These are phyloP conservation scores for Exocentrus adspersus DNA, from an alignment of 2,888 invertebrate genomes.

Conservation along the genomic window DNA sequence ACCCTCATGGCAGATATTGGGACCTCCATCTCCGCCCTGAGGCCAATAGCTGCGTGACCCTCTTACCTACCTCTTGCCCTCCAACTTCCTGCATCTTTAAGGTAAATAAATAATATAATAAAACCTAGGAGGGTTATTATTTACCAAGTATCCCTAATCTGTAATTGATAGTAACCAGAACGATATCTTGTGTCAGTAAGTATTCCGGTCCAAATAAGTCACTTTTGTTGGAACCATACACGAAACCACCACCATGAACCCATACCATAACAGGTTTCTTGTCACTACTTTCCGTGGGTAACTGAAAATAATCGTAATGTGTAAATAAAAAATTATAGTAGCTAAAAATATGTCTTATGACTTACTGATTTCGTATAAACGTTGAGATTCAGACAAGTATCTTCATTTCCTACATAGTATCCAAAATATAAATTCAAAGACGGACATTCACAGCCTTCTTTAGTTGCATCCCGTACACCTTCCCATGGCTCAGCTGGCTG, in stretches of 20 bases:
- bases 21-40: no score
- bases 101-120: not conserved
- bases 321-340: constrained; percentile 6
- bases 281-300: constrained; percentile 29
- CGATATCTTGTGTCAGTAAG: constrained; percentile 58
- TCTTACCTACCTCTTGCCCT: no score
- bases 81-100: no score
- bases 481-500: constrained; percentile 58
- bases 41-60: no score
- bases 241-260: constrained; percentile 63
- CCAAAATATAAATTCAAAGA: constrained; percentile 52
- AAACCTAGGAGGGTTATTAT: no score
- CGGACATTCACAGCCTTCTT: constrained; percentile 55
- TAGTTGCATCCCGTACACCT: constrained; percentile 56
- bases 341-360: not conserved
- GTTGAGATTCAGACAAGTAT: constrained; percentile 67
- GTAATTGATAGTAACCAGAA: constrained; percentile 60
- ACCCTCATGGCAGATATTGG: no score
- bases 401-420: constrained; percentile 64
- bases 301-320: no score
- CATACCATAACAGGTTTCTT: constrained; percentile 62
- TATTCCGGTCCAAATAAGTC: constrained; percentile 58
- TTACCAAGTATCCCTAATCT: constrained; percentile 60
- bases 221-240: constrained; percentile 55
- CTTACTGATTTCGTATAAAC: constrained; percentile 60